Conservation (phyloP, 1,140 invertebrate genomes). For the Bombyx mori region ASM3026992v2 NC_085110.1:11745001-11745500, state of each 20-base stretch:
- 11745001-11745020: too few relatives aligned
- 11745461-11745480: conserved; percentile 31
- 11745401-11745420: conserved; percentile 63
- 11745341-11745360: conserved; percentile 32
- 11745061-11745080: too few relatives aligned
- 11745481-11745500: conserved; percentile 38
- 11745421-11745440: conserved; percentile 53
- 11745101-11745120: conserved; percentile 17
- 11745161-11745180: conserved; percentile 41
- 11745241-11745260: conserved; percentile 69
- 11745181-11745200: conserved; percentile 19
- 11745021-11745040: too few relatives aligned
- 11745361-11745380: conserved; percentile 12
- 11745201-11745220: conserved; percentile 56
- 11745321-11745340: conserved; percentile 57
- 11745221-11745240: conserved; percentile 66
- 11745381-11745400: conserved; percentile 36
- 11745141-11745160: conserved; percentile 25
- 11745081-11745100: conserved; percentile 56
- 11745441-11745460: conserved; percentile 44
- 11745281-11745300: conserved; percentile 68
- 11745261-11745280: conserved; percentile 57
- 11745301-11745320: conserved; percentile 66
- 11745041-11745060: too few relatives aligned
- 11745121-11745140: too few relatives aligned